These are phyloP conservation scores for Isurus oxyrinchus DNA, from an alignment of 2,113 vertebrate genomes.

Conservation along the genomic window DNA sequence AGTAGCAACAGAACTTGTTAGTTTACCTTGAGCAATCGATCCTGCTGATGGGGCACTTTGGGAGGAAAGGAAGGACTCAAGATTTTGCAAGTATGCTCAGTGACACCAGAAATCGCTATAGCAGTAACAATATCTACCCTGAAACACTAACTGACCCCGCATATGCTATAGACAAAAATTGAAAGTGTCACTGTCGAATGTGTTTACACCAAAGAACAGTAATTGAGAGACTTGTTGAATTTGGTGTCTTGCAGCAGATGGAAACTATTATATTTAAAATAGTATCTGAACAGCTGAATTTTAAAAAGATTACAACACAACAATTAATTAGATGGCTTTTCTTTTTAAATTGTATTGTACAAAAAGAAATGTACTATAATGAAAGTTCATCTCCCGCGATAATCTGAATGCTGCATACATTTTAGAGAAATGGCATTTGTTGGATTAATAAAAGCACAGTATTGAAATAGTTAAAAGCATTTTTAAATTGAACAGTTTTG, in stretches of 20 bases:
- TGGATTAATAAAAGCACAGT: not conserved
- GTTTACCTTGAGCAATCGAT: not conserved
- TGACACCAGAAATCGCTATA: not conserved
- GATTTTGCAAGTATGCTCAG: not conserved
- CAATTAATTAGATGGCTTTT: not conserved
- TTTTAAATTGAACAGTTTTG: slow-evolving; percentile 16
- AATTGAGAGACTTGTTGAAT: not conserved
- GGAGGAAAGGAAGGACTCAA: not conserved
- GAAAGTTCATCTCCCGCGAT: not conserved
- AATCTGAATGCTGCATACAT: slow-evolving; percentile 3
- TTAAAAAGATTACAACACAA: not conserved
- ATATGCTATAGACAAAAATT: not conserved
- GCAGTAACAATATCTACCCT: not conserved
- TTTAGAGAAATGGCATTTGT: not conserved
- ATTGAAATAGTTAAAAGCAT: not conserved
- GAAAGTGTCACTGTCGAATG: not conserved
- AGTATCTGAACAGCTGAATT: not conserved
- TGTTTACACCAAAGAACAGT: not conserved
- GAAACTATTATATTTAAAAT: not conserved
- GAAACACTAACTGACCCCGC: not conserved
- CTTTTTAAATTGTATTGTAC: slow-evolving; percentile 20
- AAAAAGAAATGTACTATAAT: not conserved
- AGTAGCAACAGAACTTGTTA: not conserved
- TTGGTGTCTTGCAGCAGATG: not conserved
- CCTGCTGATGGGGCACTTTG: not conserved